Conservation (phyloP, 2,113 vertebrate species). For the Cnemophilus loriae region DNA sequence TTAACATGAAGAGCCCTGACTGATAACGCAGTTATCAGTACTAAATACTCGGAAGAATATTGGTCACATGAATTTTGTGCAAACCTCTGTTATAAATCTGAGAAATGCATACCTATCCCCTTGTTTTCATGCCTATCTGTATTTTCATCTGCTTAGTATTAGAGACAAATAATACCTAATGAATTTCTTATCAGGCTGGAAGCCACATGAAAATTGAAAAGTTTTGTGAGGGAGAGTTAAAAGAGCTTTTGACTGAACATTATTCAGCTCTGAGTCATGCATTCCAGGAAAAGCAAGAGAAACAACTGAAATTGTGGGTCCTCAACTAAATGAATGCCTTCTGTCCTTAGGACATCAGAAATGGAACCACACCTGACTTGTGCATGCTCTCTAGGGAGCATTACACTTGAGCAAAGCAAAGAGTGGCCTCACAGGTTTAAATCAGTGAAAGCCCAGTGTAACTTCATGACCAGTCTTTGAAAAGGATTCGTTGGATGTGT, state of each 20-base stretch:
- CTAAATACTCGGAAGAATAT: background rate
- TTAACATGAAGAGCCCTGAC: background rate
- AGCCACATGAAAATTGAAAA: background rate
- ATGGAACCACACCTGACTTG: background rate
- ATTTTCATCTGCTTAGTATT: background rate
- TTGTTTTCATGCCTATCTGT: background rate
- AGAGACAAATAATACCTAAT: background rate
- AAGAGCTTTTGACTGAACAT: background rate
- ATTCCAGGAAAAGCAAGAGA: background rate
- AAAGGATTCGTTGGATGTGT: background rate
- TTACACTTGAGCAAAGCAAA: background rate
- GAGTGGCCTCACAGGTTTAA: background rate
- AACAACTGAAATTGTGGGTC: background rate
- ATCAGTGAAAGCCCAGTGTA: background rate
- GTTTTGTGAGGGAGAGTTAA: background rate
- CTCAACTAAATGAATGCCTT: background rate
- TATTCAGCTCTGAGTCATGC: constrained; percentile 5
- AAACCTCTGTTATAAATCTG: background rate
- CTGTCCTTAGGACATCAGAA: background rate
- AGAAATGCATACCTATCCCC: background rate
- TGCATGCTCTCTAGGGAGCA: background rate
- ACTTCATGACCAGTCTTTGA: background rate
- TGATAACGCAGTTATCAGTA: background rate
- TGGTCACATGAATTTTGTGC: background rate
- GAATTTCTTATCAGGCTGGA: background rate